These are phyloP conservation scores for Netelia inedita DNA, from an alignment of 2,888 invertebrate genomes.

Conservation along the genomic window DNA sequence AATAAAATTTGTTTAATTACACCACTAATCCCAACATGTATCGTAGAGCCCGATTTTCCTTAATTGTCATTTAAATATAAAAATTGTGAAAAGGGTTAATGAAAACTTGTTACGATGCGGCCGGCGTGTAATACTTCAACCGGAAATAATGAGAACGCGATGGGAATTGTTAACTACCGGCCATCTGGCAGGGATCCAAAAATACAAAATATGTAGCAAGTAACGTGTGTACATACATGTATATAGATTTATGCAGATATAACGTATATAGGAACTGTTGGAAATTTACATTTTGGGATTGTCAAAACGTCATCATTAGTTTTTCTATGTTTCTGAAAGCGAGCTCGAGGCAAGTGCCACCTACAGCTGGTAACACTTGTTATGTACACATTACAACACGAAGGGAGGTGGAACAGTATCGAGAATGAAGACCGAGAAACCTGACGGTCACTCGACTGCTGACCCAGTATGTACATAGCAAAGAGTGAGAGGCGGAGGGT, in stretches of 20 bases:
- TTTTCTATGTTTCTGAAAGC: slow-evolving; percentile 17
- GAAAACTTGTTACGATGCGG: slow-evolving; percentile 1
- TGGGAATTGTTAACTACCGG: slow-evolving; percentile 46
- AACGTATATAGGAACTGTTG: neutral
- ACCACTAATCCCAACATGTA: neutral
- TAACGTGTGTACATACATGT: slow-evolving; percentile 1
- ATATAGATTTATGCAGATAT: neutral
- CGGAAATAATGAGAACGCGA: slow-evolving; percentile 55
- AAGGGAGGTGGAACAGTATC: too few species aligned
- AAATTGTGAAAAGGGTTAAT: neutral
- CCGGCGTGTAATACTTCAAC: slow-evolving; percentile 15
- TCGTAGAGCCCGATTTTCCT: neutral
- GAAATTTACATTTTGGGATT: slow-evolving; percentile 41
- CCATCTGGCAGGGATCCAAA: slow-evolving; percentile 57
- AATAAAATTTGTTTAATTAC: neutral
- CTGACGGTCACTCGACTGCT: slow-evolving; percentile 5
- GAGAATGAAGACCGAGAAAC: slow-evolving; percentile 9
- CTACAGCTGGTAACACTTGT: neutral
- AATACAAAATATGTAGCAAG: slow-evolving; percentile 35
- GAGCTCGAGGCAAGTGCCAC: slow-evolving; percentile 1
- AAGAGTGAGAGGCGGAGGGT: neutral
- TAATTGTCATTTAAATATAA: slow-evolving; percentile 20
- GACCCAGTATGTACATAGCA: slow-evolving; percentile 6
- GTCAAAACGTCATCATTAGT: slow-evolving; percentile 40
- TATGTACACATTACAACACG: neutral